Evolutionary conservation across 2,797 vertebrate species (phyloP).

Genomic region (Falco naumanni): DNA sequence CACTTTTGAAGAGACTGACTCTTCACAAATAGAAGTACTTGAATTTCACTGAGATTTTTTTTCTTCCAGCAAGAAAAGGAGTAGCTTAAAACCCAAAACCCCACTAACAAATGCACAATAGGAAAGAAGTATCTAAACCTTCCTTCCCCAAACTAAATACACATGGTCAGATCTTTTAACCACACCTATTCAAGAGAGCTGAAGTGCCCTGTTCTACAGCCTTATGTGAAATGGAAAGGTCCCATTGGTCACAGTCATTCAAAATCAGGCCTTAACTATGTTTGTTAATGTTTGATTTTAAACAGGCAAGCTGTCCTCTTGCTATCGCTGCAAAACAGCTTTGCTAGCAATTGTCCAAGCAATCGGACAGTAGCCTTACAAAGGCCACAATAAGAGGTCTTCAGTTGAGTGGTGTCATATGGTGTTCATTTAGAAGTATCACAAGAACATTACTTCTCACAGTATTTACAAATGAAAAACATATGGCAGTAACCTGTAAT

Average conservation of each 20-base stretch:
- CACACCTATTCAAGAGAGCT: background rate
- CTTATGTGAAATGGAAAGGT: background rate
- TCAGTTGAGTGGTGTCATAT: constrained; percentile 67
- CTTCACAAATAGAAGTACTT: background rate
- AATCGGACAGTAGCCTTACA: constrained; percentile 57
- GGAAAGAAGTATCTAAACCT: background rate
- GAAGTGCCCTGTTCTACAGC: background rate
- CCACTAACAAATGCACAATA: background rate
- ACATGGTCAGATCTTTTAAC: background rate
- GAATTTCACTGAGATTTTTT: background rate
- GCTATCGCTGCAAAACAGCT: background rate
- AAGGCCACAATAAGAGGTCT: constrained; percentile 38
- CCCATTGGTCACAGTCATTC: background rate
- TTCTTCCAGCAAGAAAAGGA: background rate
- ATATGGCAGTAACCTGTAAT: constrained; percentile 72
- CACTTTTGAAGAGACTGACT: background rate
- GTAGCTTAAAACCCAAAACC: background rate
- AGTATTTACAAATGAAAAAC: constrained; percentile 79
- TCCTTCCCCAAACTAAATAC: background rate
- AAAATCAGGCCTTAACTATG: background rate
- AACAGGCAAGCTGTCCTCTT: background rate
- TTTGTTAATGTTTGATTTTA: background rate
- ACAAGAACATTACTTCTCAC: constrained; percentile 77
- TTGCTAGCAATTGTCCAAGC: constrained; percentile 32
- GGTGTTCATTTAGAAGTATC: constrained; percentile 77